These are phyloP conservation scores for Zoanthus solanderi DNA, from an alignment of 92 coral and sea anemone species.

Conservation along the genomic window DNA sequence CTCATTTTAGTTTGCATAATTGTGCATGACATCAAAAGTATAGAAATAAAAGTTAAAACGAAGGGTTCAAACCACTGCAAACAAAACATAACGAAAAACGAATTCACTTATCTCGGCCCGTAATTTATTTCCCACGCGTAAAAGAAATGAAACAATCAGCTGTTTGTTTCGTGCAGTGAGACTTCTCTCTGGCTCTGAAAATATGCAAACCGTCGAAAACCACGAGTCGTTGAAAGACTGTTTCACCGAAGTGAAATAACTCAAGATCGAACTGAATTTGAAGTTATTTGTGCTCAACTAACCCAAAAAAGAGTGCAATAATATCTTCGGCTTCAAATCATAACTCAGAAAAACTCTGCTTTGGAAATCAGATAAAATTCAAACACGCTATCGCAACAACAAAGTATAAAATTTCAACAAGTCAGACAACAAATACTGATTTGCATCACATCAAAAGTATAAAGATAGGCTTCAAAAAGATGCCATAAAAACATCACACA, in stretches of 20 bases:
- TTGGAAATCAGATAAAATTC: conserved; percentile 23
- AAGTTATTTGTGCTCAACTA: conserved; percentile 12
- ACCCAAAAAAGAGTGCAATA: too few relatives aligned
- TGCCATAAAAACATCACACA: too few relatives aligned
- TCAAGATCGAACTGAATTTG: conserved; percentile 14
- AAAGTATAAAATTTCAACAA: conserved; percentile 20
- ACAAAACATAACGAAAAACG: conserved; percentile 16
- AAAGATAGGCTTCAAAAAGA: too few relatives aligned
- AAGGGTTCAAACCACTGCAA: not conserved
- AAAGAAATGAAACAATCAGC: conserved; percentile 26
- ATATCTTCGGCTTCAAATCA: too few relatives aligned
- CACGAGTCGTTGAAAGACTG: not conserved
- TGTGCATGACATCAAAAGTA: conserved; percentile 2
- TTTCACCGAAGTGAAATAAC: conserved; percentile 10
- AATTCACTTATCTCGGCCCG: conserved; percentile 27
- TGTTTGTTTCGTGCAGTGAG: conserved; percentile 22
- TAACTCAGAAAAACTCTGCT: too few relatives aligned
- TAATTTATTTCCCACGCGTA: conserved; percentile 12
- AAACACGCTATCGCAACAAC: conserved; percentile 23
- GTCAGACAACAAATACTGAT: conserved; percentile 24
- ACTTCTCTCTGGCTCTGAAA: conserved; percentile 17
- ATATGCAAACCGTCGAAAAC: conserved; percentile 1
- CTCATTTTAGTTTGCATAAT: too few relatives aligned
- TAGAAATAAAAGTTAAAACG: not conserved
- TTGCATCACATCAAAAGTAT: conserved; percentile 24